These are phyloP conservation scores for Sinohyriopsis cumingii DNA, from an alignment of 2,888 invertebrate species.

Conservation along the genomic window DNA sequence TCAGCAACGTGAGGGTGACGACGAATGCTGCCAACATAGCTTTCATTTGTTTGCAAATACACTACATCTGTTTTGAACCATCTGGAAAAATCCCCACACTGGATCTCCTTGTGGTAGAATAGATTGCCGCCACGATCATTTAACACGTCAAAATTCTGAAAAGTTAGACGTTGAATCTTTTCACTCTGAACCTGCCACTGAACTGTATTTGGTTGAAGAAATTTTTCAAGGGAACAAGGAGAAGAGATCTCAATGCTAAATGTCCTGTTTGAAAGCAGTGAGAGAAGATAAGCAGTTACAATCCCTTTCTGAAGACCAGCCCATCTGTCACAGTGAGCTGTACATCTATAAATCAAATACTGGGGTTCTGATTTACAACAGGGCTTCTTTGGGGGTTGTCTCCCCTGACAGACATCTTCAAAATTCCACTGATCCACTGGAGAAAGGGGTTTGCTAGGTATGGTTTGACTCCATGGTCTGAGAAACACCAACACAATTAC, in stretches of 20 bases:
- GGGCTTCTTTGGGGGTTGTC: no score
- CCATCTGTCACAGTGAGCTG: constrained; percentile 13
- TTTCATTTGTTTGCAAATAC: constrained; percentile 15
- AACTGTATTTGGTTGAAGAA: constrained; percentile 14
- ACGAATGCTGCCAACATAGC: constrained; percentile 12
- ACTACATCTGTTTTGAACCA: constrained; percentile 6
- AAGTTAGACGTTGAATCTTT: neutral
- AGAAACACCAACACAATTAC: no score
- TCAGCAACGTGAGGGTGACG: constrained; percentile 9
- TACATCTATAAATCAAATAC: constrained; percentile 17
- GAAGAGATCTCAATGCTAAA: constrained; percentile 11
- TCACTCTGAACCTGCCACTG: constrained; percentile 10
- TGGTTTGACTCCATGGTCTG: no score
- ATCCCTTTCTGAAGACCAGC: constrained; percentile 18
- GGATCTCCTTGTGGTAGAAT: constrained; percentile 3
- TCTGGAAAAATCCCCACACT: neutral
- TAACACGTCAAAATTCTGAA: constrained; percentile 7
- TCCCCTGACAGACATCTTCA: no score
- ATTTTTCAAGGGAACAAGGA: constrained; percentile 14
- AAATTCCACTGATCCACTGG: no score
- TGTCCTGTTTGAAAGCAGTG: constrained; percentile 9
- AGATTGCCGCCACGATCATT: constrained; percentile 1
- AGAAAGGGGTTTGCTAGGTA: no score
- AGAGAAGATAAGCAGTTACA: constrained; percentile 15
- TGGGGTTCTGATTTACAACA: neutral